Evolutionary conservation across 2,113 vertebrate genomes (phyloP), one percentile per base, ranked within the genome.

Genomic region (Indicator indicator): DNA sequence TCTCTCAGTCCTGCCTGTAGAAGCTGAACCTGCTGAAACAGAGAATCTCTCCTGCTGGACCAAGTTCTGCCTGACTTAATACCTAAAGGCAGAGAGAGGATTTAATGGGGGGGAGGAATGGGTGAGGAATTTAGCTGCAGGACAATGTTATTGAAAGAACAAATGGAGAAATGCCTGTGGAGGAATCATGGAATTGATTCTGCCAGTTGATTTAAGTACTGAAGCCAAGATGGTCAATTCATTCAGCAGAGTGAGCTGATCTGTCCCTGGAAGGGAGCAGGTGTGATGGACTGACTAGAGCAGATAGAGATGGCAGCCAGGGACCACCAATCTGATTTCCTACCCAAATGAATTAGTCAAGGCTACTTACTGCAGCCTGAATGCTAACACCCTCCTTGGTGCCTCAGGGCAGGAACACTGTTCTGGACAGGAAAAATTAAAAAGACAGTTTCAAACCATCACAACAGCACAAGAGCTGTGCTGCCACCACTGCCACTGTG

Each of bases 371-470:
- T 16, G 59, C 55, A 82, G 71, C 42, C 56, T 2, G 19, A 71
- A 28, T 2, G 0, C 7, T 18, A 5, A 2, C 4, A 4, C 55
- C 58, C 58, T 44, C 46, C 14, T 5, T 32, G 38, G 28, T 18
- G 50, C 52, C 65, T 24, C 1, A 0, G 20, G 72, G 50, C 64
- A 77, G 11, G 8, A 69, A 38, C 13, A 1, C 56, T 24, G 6
- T 2, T 23, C 73, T 71, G 54, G 24, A 42, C 44, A n/a, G n/a
- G n/a, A n/a, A n/a, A n/a, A n/a, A n/a, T n/a, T n/a, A n/a, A n/a
- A n/a, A n/a, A n/a, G n/a, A n/a, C n/a, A n/a, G n/a, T n/a, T n/a
- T n/a, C n/a, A n/a, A n/a, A n/a, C n/a, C n/a, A n/a, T n/a, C n/a
- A n/a, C n/a, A n/a, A n/a, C n/a, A n/a, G 8, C 21, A 33, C 13